These are phyloP conservation scores for Netelia melanura DNA, from an alignment of 2,888 invertebrate genomes.

Conservation along the genomic window DNA sequence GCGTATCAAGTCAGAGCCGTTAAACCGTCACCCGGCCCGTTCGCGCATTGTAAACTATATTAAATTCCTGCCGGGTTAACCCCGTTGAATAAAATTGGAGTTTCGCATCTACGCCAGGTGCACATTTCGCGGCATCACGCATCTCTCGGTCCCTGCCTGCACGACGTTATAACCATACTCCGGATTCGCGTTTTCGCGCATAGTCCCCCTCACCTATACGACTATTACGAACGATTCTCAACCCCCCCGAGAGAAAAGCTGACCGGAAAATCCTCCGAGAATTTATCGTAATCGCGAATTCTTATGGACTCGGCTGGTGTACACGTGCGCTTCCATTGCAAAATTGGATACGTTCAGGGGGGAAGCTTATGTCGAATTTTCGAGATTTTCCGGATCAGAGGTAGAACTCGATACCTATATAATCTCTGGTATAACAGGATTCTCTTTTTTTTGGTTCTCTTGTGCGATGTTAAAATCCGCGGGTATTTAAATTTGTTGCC, in stretches of 20 bases:
- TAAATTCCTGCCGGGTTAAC: constrained; percentile 71
- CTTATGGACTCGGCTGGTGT: background rate
- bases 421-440: no score
- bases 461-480: no score
- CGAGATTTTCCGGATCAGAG: background rate
- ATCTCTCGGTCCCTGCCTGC: background rate
- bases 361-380: background rate
- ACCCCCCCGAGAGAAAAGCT: constrained; percentile 16
- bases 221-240: constrained; percentile 41
- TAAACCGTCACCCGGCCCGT: constrained; percentile 64
- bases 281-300: constrained; percentile 48
- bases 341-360: background rate
- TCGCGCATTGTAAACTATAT: constrained; percentile 74
- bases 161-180: constrained; percentile 41
- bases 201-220: constrained; percentile 7
- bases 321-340: background rate
- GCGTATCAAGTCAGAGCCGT: constrained; percentile 62
- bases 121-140: constrained; percentile 2
- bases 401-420: no score
- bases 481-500: no score
- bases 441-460: no score
- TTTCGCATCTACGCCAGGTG: constrained; percentile 45
- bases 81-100: constrained; percentile 70
- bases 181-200: constrained; percentile 35
- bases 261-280: constrained; percentile 28